These are phyloP conservation scores for Rallus limicola DNA, from an alignment of 2,113 vertebrate genomes.

Conservation along the genomic window DNA sequence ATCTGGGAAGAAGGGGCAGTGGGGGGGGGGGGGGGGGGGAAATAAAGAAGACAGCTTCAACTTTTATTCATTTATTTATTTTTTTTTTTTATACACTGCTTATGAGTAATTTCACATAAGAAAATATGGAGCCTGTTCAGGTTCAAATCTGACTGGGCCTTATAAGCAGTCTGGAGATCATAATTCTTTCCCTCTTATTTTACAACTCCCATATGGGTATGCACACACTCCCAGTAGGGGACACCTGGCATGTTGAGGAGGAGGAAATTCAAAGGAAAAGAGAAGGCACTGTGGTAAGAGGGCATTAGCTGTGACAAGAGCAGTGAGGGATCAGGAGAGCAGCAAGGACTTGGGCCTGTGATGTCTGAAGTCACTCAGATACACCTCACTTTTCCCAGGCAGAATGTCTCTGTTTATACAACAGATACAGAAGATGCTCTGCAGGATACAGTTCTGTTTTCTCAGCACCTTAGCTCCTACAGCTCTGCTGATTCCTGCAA, in stretches of 20 bases:
- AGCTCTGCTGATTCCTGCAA: not conserved
- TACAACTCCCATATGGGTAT: fast-evolving
- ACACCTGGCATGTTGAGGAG: not conserved
- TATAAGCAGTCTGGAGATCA: not conserved
- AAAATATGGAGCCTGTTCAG: not conserved
- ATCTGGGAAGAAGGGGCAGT: not conserved
- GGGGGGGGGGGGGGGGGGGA: too few species aligned
- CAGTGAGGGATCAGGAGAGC: not conserved
- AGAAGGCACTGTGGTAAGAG: not conserved
- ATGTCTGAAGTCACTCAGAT: not conserved
- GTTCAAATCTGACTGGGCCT: not conserved
- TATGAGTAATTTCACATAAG: not conserved
- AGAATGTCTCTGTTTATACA: not conserved
- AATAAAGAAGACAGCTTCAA: not conserved
- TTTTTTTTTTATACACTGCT: not conserved
- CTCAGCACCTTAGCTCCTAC: not conserved
- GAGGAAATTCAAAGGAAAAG: not conserved
- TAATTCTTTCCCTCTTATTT: not conserved
- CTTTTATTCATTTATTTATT: not conserved
- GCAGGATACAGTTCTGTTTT: not conserved
- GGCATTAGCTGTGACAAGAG: not conserved
- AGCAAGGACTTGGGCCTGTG: not conserved
- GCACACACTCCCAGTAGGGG: fast-evolving
- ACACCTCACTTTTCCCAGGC: not conserved
- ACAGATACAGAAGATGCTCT: not conserved